These are phyloP conservation scores for Glossosoma conforme DNA, from an alignment of 1,140 invertebrate genomes.

Conservation along the genomic window DNA sequence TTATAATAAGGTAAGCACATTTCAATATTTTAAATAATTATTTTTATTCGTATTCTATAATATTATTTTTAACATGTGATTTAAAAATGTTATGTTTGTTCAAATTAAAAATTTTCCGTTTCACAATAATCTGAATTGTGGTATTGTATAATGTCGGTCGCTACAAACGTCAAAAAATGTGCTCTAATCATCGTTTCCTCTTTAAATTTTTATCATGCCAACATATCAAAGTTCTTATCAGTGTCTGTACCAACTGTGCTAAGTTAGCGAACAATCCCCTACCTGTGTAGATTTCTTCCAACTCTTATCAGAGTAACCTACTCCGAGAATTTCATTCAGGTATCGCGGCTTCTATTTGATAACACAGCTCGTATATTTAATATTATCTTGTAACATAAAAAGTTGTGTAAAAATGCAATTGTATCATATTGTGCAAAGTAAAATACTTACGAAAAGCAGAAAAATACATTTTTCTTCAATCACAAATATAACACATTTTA, in stretches of 20 bases:
- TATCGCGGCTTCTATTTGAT: neutral
- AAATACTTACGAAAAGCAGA: too few relatives aligned
- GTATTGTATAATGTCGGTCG: too few relatives aligned
- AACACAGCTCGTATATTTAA: neutral
- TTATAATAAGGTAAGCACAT: conserved; percentile 25
- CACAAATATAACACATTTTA: too few relatives aligned
- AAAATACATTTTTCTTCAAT: too few relatives aligned
- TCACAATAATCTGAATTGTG: too few relatives aligned
- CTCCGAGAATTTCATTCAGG: conserved; percentile 10
- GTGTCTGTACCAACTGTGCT: conserved; percentile 7
- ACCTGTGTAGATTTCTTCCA: conserved; percentile 12
- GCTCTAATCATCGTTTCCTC: conserved; percentile 5
- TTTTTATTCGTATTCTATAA: conserved; percentile 1
- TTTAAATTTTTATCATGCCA: conserved; percentile 1
- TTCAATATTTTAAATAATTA: neutral
- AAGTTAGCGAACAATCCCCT: conserved; percentile 12
- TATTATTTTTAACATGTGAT: neutral
- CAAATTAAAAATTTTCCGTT: too few relatives aligned
- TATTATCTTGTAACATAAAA: too few relatives aligned
- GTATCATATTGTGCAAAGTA: too few relatives aligned
- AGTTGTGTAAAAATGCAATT: too few relatives aligned
- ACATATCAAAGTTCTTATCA: conserved; percentile 10
- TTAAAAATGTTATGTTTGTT: too few relatives aligned
- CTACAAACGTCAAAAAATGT: neutral
- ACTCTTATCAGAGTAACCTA: conserved; percentile 6